phyloP scores from a whole-genome alignment of 1,140 invertebrate genomes.

The Teleogryllus occipitalis region DNA sequence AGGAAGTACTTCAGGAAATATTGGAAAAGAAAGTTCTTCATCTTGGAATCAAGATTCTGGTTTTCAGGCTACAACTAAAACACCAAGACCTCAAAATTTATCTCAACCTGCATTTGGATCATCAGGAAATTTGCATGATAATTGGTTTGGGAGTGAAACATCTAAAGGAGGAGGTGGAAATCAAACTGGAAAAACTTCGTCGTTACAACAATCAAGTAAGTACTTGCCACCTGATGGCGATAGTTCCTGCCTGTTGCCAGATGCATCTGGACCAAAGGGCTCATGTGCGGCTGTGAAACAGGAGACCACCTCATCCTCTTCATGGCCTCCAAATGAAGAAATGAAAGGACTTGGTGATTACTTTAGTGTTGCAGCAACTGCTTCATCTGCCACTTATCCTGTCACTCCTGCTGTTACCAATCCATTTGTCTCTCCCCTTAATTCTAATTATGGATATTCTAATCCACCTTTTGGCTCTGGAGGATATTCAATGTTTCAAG shows the following conservation, averaged over 20 bases:
- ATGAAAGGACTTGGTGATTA: slow-evolving; percentile 38
- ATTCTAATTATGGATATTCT: slow-evolving; percentile 22
- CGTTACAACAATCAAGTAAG: neutral
- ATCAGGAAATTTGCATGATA: neutral
- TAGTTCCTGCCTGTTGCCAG: neutral
- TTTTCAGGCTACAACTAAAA: neutral
- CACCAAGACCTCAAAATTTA: neutral
- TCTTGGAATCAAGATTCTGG: neutral
- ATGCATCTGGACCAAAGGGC: neutral
- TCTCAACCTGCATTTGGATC: neutral
- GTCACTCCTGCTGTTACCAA: slow-evolving; percentile 9
- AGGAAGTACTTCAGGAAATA: neutral
- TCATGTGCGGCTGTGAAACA: slow-evolving; percentile 14
- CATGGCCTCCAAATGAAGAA: slow-evolving; percentile 33
- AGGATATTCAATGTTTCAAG: slow-evolving; percentile 17
- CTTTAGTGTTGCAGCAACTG: slow-evolving; percentile 26
- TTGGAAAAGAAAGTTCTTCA: slow-evolving; percentile 1
- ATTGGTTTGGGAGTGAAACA: slow-evolving; percentile 9
- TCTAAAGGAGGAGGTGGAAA: neutral
- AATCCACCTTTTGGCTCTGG: slow-evolving; percentile 25
- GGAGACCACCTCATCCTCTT: slow-evolving; percentile 13
- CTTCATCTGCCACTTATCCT: slow-evolving; percentile 7
- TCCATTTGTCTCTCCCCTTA: slow-evolving; percentile 18
- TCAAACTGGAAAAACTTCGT: neutral
- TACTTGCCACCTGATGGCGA: neutral